Conservation (phyloP, 2,113 vertebrate species). For the Phylloscopus trochilus region DNA sequence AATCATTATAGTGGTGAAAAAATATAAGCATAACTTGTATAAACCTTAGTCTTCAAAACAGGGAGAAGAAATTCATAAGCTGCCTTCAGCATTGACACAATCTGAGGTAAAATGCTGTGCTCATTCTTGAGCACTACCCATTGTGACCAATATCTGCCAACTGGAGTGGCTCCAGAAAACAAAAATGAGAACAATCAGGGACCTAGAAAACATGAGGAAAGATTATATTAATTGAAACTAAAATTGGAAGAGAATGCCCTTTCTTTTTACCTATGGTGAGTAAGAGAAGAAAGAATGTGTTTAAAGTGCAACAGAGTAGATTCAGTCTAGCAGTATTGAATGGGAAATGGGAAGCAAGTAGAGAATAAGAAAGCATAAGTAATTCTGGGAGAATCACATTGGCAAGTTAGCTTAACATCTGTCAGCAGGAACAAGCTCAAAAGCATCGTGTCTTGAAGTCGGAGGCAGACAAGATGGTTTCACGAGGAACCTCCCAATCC, state of each 20-base stretch:
- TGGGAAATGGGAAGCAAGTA: background rate
- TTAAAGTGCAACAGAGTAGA: background rate
- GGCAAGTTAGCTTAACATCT: background rate
- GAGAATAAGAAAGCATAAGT: background rate
- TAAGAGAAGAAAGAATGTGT: background rate
- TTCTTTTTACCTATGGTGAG: background rate
- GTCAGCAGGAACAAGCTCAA: background rate
- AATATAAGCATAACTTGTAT: background rate
- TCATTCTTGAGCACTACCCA: background rate
- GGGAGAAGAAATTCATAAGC: background rate
- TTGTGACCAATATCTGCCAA: background rate
- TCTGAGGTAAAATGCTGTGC: background rate
- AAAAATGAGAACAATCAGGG: background rate
- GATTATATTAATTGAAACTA: background rate
- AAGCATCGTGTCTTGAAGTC: background rate
- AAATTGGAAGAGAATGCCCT: background rate
- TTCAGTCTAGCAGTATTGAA: background rate
- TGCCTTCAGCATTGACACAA: background rate
- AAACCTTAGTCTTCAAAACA: rapidly evolving
- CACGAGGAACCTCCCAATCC: background rate
- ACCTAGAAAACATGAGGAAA: background rate
- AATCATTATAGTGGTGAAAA: background rate
- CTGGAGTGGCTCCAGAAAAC: background rate
- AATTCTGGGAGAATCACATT: background rate
- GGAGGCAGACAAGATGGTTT: background rate